A percentile compares a stretch with the other conserved stretches of the same genome.
Evolutionary conservation across 2,888 invertebrate genomes (phyloP).

Genomic region (Argyresthia albistria): DNA sequence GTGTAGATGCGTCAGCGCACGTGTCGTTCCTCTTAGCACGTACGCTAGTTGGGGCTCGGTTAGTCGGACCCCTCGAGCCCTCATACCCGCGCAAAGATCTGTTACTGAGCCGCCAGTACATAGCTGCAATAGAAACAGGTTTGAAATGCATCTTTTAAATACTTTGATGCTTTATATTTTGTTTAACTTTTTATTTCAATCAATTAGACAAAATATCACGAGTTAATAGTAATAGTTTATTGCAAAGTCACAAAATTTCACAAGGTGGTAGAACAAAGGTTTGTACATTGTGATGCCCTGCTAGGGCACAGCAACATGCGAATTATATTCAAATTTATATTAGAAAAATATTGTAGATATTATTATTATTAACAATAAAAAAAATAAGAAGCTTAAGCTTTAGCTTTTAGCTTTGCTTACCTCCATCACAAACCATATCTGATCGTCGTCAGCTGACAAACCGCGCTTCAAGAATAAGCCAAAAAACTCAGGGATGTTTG

Average conservation of each 20-base stretch:
- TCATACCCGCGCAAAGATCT: constrained; percentile 81
- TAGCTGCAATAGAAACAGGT: constrained; percentile 63
- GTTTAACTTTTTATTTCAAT: not conserved
- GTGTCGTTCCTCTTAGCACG: constrained; percentile 81
- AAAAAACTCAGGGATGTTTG: constrained; percentile 82
- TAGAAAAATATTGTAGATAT: too few species aligned
- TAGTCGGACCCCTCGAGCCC: constrained; percentile 73
- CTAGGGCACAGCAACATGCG: too few species aligned
- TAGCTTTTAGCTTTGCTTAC: too few species aligned
- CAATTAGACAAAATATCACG: not conserved
- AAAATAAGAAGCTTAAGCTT: too few species aligned
- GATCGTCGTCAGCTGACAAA: constrained; percentile 76
- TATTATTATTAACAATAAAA: too few species aligned
- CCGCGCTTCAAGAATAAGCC: constrained; percentile 80
- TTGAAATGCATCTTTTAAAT: too few species aligned
- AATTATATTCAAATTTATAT: too few species aligned
- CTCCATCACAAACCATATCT: constrained; percentile 90
- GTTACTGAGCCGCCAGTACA: constrained; percentile 87
- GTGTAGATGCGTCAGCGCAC: constrained; percentile 82
- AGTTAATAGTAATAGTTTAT: too few species aligned
- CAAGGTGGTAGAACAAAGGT: too few species aligned
- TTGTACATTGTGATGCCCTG: too few species aligned
- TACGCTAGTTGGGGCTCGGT: constrained; percentile 83
- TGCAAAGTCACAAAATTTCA: too few species aligned
- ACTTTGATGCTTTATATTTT: too few species aligned